Percentiles rank a stretch among this genome's conserved stretches.
phyloP scores from a whole-genome alignment of 1,140 invertebrate genomes.

The Drosophila kikkawai region DNA sequence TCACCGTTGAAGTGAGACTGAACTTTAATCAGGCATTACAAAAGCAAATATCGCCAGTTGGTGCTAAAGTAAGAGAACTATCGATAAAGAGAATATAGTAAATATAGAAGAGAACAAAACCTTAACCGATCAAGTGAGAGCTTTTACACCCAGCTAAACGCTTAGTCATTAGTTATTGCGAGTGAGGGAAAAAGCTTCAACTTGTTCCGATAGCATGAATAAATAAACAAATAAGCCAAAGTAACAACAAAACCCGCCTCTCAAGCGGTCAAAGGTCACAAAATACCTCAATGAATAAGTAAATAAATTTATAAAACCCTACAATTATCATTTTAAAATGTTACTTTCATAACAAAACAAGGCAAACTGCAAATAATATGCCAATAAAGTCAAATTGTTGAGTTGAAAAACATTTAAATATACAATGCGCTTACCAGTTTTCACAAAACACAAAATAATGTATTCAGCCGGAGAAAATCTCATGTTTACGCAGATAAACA shows the following conservation, averaged over 20 bases:
- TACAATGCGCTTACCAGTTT: constrained; percentile 10
- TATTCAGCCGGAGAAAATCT: constrained; percentile 21
- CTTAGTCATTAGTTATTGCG: constrained; percentile 8
- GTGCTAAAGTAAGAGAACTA: constrained; percentile 8
- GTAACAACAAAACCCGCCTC: neutral
- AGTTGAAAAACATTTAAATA: constrained; percentile 17
- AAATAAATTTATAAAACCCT: neutral
- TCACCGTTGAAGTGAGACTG: constrained; percentile 16
- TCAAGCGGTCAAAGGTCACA: constrained; percentile 23
- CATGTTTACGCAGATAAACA: constrained; percentile 25
- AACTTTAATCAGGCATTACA: constrained; percentile 53
- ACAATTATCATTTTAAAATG: neutral
- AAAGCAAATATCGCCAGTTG: constrained; percentile 22
- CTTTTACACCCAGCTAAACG: constrained; percentile 1
- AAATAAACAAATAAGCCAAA: constrained; percentile 14
- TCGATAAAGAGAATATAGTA: constrained; percentile 8
- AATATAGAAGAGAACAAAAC: neutral
- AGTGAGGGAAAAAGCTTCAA: constrained; percentile 3
- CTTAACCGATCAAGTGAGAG: constrained; percentile 2
- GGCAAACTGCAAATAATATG: constrained; percentile 3
- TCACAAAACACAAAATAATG: constrained; percentile 5
- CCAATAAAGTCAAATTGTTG: constrained; percentile 13
- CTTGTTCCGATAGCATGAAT: constrained; percentile 4
- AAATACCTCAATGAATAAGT: neutral
- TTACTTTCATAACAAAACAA: constrained; percentile 5